These are phyloP conservation scores for Tethea ocularis DNA, from an alignment of 2,888 invertebrate species.

Conservation along the genomic window DNA sequence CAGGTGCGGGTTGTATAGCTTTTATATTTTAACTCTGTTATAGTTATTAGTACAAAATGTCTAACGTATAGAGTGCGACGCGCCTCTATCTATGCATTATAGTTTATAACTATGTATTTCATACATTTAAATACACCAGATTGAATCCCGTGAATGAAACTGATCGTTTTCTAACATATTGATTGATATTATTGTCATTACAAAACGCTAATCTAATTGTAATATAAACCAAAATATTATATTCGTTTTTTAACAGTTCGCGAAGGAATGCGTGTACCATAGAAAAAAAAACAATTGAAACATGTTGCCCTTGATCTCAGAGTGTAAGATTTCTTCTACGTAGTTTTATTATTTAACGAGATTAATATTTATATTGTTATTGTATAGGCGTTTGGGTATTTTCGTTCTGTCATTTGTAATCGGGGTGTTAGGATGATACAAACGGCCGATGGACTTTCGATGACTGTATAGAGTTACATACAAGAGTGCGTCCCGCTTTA, in stretches of 20 bases:
- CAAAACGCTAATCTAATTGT: slow-evolving; percentile 59
- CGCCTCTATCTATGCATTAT: slow-evolving; percentile 43
- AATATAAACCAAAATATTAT: slow-evolving; percentile 35
- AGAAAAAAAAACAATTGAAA: slow-evolving; percentile 47
- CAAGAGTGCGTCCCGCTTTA: slow-evolving; percentile 70
- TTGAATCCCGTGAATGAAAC: slow-evolving; percentile 46
- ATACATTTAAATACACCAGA: slow-evolving; percentile 32
- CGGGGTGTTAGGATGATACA: slow-evolving; percentile 74
- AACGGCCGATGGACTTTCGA: slow-evolving; percentile 82
- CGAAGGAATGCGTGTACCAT: slow-evolving; percentile 56
- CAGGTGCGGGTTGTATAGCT: slow-evolving; percentile 65
- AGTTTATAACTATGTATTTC: slow-evolving; percentile 40
- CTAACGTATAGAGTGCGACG: slow-evolving; percentile 48
- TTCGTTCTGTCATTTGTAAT: slow-evolving; percentile 72
- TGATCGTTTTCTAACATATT: slow-evolving; percentile 53
- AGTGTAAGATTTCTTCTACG: slow-evolving; percentile 76
- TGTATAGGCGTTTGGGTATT: slow-evolving; percentile 74
- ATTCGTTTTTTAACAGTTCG: slow-evolving; percentile 55
- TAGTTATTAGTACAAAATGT: slow-evolving; percentile 64
- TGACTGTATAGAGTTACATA: slow-evolving; percentile 67
- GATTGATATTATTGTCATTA: slow-evolving; percentile 65
- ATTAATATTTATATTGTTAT: slow-evolving; percentile 79
- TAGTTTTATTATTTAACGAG: slow-evolving; percentile 74
- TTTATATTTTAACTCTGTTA: slow-evolving; percentile 75
- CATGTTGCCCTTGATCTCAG: slow-evolving; percentile 70